Base-by-base conservation (phyloP, 2,797 vertebrate species). In the Limnodromus scolopaceus region DNA sequence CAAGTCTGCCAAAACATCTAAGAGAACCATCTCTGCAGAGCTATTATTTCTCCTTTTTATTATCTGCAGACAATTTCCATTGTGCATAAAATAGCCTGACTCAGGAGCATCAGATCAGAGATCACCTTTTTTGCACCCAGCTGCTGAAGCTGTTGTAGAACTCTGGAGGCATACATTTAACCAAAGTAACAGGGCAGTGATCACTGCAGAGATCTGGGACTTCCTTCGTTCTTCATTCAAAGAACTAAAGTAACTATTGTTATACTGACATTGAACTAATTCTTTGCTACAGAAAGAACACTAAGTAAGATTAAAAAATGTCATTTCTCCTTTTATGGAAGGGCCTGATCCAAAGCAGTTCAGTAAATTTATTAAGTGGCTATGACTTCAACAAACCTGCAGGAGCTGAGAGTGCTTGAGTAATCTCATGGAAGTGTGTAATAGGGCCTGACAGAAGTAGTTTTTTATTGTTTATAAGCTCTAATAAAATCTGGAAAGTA, bases 31-130 rank as follows among this genome's bases (percentile, higher is more conserved):
- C 77, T 91, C 78, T 65, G 78, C 76, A 94, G 91, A 82, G 69
- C 55, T 93, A 80, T 93, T 94, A 94, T 92, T 92, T 91, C 80
- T 93, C 68, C 57, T 83, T 97, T 94, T 92, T 80, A 46, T 17
- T 74, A 78, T 87, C 78, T 92, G 34, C 61, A 90, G 87, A 93
- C 60, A 75, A 71, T 83, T 82, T 97, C 74, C 46, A 34, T 57
- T 74, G 63, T 2, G 27, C 49, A 70, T 81, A 80, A 96, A 95
- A 77, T 87, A 95, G 49, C 71, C 86, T 86, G 89, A 88, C 43
- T 78, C 18, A 6, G 71, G 79, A 92, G 32, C 55, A 70, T 51
- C 61, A 88, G 91, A 98, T 97, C 91, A 97, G 92, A 98, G 95
- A 94, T 91, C 66, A 90, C 69, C 92, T 97, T 93, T 94, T 94